A percentile compares a stretch with the other conserved stretches of the same genome.
phyloP scores from a whole-genome alignment of 2,113 vertebrate species.

The Pavo muticus region DNA sequence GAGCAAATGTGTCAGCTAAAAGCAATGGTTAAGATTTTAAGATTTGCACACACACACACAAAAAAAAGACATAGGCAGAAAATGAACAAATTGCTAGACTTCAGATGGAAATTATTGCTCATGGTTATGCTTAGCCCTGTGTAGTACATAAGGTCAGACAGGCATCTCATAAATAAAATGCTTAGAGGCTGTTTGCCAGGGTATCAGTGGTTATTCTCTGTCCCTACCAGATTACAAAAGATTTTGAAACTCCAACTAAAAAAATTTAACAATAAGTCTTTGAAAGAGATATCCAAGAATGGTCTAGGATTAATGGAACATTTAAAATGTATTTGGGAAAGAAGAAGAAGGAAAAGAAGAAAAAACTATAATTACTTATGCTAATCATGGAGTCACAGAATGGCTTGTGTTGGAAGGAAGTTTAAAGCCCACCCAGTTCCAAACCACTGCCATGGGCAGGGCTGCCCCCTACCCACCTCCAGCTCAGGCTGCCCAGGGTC shows the following conservation, averaged over 20 bases:
- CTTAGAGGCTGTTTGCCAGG: not conserved
- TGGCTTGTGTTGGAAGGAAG: no score
- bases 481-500: no score
- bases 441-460: no score
- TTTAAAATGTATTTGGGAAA: not conserved
- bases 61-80: not conserved
- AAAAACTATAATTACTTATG: not conserved
- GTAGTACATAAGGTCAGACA: not conserved
- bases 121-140: not conserved
- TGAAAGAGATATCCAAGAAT: not conserved
- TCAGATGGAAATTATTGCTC: not conserved
- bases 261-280: not conserved
- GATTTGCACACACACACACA: no score
- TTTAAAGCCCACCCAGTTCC: no score
- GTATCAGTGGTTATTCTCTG: not conserved
- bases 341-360: not conserved
- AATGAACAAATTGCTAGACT: not conserved
- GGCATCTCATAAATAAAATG: not conserved
- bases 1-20: conserved; percentile 5
- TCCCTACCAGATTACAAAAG: not conserved
- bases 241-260: not conserved
- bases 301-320: not conserved
- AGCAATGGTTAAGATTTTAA: not conserved
- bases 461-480: no score
- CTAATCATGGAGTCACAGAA: not conserved